phyloP scores from a whole-genome alignment of 2,888 invertebrate species.

The Euzophera pinguis region DNA sequence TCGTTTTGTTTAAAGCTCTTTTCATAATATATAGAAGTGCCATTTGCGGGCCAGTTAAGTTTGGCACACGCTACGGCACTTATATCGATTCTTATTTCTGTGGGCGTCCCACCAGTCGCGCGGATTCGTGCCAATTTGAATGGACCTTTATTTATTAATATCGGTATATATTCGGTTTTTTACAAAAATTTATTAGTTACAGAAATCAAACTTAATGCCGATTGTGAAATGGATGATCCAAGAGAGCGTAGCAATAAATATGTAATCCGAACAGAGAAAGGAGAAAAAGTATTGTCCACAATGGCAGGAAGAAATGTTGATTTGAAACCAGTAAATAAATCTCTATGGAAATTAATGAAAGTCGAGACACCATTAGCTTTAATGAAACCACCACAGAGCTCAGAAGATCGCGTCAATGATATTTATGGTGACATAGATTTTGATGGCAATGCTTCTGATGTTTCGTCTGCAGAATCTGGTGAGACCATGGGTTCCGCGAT shows the following conservation, averaged over 20 bases:
- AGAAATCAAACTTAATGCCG: conserved; percentile 55
- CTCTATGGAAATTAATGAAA: conserved; percentile 35
- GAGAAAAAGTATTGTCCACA: conserved; percentile 36
- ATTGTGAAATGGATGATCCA: conserved; percentile 51
- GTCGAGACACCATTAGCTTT: conserved; percentile 44
- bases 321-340: conserved; percentile 39
- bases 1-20: no score
- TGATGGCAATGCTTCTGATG: conserved; percentile 34
- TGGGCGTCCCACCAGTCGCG: no score
- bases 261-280: conserved; percentile 34
- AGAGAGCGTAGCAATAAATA: conserved; percentile 52
- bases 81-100: no score
- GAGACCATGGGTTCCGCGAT: conserved; percentile 27
- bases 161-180: no score
- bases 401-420: conserved; percentile 33
- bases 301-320: conserved; percentile 38
- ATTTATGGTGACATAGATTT: conserved; percentile 35
- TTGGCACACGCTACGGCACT: no score
- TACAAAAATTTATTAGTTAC: no score
- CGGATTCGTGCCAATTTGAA: no score
- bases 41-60: no score
- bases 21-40: no score
- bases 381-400: conserved; percentile 25
- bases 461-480: conserved; percentile 39
- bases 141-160: no score